phyloP scores from a whole-genome alignment of 2,888 invertebrate species.

The Drosophila colorata region DNA sequence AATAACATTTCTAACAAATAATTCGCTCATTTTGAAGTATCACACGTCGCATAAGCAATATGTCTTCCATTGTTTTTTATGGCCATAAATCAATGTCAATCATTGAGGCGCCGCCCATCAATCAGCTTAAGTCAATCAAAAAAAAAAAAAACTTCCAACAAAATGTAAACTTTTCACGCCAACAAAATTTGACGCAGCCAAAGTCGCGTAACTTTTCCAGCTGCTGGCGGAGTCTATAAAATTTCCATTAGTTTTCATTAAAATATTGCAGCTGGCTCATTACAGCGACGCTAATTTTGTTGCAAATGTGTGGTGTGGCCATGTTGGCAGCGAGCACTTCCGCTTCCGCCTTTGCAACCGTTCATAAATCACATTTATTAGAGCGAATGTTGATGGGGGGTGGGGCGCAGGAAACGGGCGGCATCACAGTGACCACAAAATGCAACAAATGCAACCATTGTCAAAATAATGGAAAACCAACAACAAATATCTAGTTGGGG shows the following conservation, averaged over 20 bases:
- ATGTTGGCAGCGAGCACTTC: slow-evolving; percentile 43
- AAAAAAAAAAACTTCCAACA: slow-evolving; percentile 13
- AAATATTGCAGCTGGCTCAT: slow-evolving; percentile 49
- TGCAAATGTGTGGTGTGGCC: slow-evolving; percentile 31
- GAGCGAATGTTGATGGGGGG: slow-evolving; percentile 47
- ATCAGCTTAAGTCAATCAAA: slow-evolving; percentile 70
- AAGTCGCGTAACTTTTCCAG: slow-evolving; percentile 26
- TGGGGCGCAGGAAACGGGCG: no score
- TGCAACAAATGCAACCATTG: slow-evolving; percentile 43
- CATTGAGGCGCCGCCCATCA: slow-evolving; percentile 58
- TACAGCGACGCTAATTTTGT: slow-evolving; percentile 33
- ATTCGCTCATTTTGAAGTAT: slow-evolving; percentile 5
- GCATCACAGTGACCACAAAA: slow-evolving; percentile 15
- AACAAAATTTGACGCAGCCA: slow-evolving; percentile 24
- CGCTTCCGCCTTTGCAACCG: slow-evolving; percentile 33
- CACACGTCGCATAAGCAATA: slow-evolving; percentile 51
- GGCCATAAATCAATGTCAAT: slow-evolving; percentile 76
- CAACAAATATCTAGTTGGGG: slow-evolving; percentile 41
- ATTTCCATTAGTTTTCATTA: slow-evolving; percentile 60
- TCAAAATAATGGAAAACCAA: slow-evolving; percentile 61
- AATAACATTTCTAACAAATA: background rate
- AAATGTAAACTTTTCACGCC: no score
- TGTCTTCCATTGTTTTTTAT: slow-evolving; percentile 42
- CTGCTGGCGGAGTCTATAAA: slow-evolving; percentile 39
- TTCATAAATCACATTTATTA: slow-evolving; percentile 74